Evolutionary conservation across 2,888 invertebrate genomes (phyloP), one percentile per base, ranked within the genome.

Genomic region (Allacma fusca): DNA sequence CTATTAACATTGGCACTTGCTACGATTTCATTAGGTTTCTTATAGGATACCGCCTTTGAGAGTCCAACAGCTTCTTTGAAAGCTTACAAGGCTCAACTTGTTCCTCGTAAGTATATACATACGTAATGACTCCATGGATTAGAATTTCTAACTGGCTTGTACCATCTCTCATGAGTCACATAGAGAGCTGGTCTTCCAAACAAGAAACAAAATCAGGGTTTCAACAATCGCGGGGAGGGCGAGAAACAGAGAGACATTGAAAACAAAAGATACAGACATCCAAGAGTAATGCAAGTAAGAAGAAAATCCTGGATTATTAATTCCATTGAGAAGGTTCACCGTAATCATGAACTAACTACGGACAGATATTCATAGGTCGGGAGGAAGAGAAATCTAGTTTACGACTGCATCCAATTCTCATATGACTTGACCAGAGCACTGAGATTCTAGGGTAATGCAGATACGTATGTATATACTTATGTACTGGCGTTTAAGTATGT

Each of bases 11-110:
- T 74, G 73, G 43, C 74, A 74, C 65, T 74, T 40, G 43, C 13
- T 74, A 64, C 74, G 44, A 74, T 74, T 74, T 74, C 74, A 65
- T 74, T 74, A 29, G 23, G 65, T 65, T 65, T 67, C 74, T 74
- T 34, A n/a, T n/a, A 65, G 64, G 43, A 74, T 44, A 23, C 28
- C 23, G 74, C 74, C 74, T 62, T 62, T 21, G 23, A 12, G 50
- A 50, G 50, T 50, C 50, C 19, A 50, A 50, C 50, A 50, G 50
- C 50, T 50, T 50, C 50, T 50, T 50, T 50, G 50, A 50, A 16
- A 50, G 19, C 50, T 50, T n/a, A 50, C 16, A 50, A 19, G 19
- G 16, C 50, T 50, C 50, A 50, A 2, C 50, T 50, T 50, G 16
- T 50, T n/a, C 50, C 50, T 50, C 16, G 9, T n/a, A 50, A 50